Evolutionary conservation across 2,797 vertebrate species (phyloP).

Genomic region (Carapus acus): DNA sequence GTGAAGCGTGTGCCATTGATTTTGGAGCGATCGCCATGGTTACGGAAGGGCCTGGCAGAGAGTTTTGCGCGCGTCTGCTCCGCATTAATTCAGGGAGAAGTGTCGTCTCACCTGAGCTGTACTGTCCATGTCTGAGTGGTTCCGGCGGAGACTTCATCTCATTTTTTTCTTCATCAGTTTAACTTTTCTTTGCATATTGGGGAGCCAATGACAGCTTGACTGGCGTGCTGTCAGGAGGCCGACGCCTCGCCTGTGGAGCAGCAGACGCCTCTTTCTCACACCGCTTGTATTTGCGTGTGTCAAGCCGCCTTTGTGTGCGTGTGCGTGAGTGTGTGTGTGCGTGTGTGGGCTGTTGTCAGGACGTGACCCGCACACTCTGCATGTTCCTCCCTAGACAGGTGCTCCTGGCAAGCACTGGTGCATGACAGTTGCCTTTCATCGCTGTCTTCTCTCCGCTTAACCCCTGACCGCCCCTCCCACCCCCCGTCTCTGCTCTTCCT

Average conservation of each 20-base stretch:
- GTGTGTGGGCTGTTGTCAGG: constrained; percentile 69
- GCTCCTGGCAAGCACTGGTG: constrained; percentile 85
- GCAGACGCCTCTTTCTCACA: constrained; percentile 82
- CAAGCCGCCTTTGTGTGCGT: constrained; percentile 9
- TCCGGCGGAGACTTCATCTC: constrained; percentile 54
- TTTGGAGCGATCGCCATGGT: constrained; percentile 12
- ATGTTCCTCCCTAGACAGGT: constrained; percentile 86
- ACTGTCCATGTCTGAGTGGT: constrained; percentile 67
- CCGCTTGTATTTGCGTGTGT: constrained; percentile 57
- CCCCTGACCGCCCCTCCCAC: constrained; percentile 83
- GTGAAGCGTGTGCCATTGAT: no score
- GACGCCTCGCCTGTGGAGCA: constrained; percentile 75
- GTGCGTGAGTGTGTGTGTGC: constrained; percentile 39
- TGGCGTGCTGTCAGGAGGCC: constrained; percentile 87
- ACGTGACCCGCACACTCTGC: constrained; percentile 83
- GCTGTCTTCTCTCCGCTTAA: constrained; percentile 92
- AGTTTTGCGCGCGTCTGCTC: constrained; percentile 38
- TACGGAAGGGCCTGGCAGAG: constrained; percentile 15
- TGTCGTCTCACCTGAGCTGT: constrained; percentile 60
- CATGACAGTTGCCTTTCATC: constrained; percentile 98
- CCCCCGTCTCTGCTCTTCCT: constrained; percentile 50
- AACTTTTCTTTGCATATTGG: constrained; percentile 85
- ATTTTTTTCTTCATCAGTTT: constrained; percentile 71
- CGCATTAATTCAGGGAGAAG: constrained; percentile 52
- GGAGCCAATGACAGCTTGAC: constrained; percentile 81